Evolutionary conservation across 2,888 invertebrate genomes (phyloP).

Genomic region (Apodemia zela): DNA sequence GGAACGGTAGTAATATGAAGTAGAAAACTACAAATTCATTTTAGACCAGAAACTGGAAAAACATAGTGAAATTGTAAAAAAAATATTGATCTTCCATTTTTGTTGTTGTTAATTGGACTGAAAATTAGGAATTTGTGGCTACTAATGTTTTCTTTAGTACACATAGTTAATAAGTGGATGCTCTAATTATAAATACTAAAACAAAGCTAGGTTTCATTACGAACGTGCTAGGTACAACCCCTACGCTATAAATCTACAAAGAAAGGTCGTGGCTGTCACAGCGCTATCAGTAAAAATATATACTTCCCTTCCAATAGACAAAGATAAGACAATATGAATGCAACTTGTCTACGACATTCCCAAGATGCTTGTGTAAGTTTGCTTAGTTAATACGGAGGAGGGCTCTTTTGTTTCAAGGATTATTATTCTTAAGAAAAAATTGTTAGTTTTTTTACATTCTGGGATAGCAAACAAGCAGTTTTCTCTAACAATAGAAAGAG

Average conservation of each 20-base stretch:
- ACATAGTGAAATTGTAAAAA: too few species aligned
- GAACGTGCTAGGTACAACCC: slow-evolving; percentile 21
- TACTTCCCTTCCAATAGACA: slow-evolving; percentile 40
- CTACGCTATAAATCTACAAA: slow-evolving; percentile 34
- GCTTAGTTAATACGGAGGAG: slow-evolving; percentile 22
- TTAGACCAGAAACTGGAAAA: too few species aligned
- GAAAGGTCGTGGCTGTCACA: slow-evolving; percentile 35
- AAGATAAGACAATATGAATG: slow-evolving; percentile 42
- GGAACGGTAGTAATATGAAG: too few species aligned
- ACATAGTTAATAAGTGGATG: background rate
- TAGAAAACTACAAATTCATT: too few species aligned
- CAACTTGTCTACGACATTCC: slow-evolving; percentile 40
- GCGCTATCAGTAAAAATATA: slow-evolving; percentile 41
- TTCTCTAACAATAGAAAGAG: too few species aligned
- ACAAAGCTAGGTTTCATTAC: slow-evolving; percentile 22
- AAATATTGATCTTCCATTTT: too few species aligned
- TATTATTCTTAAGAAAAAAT: too few species aligned
- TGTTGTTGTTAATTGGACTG: too few species aligned
- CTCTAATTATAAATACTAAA: slow-evolving; percentile 8
- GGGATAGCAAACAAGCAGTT: too few species aligned
- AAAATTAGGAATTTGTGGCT: too few species aligned
- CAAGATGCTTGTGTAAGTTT: slow-evolving; percentile 32
- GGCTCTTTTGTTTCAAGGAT: slow-evolving; percentile 20
- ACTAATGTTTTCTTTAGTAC: too few species aligned
- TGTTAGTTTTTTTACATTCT: background rate